These are phyloP conservation scores for Glandiceps talaboti DNA, from an alignment of 53 echinoderm and acorn worm species.

Conservation along the genomic window DNA sequence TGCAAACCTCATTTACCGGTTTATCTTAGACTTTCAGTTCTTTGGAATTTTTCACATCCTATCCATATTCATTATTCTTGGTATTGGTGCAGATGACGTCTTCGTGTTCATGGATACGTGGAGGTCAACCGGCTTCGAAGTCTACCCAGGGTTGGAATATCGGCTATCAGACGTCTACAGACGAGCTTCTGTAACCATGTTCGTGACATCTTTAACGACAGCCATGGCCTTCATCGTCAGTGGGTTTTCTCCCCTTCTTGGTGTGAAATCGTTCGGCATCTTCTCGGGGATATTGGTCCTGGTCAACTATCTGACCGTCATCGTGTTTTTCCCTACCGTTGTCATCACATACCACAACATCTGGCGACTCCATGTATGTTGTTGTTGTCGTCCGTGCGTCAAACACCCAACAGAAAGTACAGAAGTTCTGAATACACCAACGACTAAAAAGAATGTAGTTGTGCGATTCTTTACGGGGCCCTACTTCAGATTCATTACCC, in stretches of 20 bases:
- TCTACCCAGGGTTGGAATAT: neutral
- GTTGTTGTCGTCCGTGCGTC: neutral
- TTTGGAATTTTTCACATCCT: conserved; percentile 11
- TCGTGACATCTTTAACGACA: conserved; percentile 4
- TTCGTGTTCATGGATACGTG: conserved; percentile 13
- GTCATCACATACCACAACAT: conserved; percentile 1
- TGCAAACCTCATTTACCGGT: conserved; percentile 4
- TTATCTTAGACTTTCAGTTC: conserved; percentile 2
- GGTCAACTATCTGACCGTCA: conserved; percentile 3
- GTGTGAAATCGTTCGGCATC: conserved; percentile 2
- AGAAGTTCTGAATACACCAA: neutral
- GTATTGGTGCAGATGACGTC: conserved; percentile 10
- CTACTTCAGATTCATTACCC: neutral
- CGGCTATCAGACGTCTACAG: conserved; percentile 8
- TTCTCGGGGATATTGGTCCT: neutral
- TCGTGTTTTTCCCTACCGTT: conserved; percentile 7
- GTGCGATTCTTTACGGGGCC: conserved; percentile 2
- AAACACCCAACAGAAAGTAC: neutral
- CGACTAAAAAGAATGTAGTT: neutral
- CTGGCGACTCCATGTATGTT: neutral
- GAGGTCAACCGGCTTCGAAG: neutral
- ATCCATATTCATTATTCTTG: conserved; percentile 7
- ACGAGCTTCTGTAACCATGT: conserved; percentile 1
- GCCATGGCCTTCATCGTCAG: conserved; percentile 3
- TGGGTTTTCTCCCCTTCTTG: conserved; percentile 1